These are phyloP conservation scores for Gryllus bimaculatus DNA, from an alignment of 1,140 invertebrate genomes.

Conservation along the genomic window DNA sequence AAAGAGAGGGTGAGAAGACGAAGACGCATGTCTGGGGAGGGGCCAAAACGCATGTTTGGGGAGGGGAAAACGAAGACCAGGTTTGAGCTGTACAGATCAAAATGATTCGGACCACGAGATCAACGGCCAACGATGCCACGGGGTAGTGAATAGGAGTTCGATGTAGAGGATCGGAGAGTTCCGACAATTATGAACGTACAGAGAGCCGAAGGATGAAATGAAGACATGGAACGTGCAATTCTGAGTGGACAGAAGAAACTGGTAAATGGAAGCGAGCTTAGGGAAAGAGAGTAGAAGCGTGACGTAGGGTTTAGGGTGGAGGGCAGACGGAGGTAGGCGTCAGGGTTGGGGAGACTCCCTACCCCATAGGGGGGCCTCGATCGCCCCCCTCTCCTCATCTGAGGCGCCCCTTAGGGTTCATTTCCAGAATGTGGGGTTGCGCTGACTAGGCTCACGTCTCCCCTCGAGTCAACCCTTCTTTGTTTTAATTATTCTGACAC, in stretches of 20 bases:
- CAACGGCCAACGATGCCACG: too few species aligned
- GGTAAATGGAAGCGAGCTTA: neutral
- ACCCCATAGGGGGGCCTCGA: neutral
- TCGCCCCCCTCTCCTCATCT: neutral
- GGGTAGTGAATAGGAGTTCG: too few species aligned
- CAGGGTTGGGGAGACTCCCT: neutral
- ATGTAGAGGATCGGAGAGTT: too few species aligned
- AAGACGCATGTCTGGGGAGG: too few species aligned
- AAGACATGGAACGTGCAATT: too few species aligned
- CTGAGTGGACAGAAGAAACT: neutral
- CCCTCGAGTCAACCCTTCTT: neutral
- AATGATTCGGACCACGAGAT: too few species aligned
- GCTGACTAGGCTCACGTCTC: neutral
- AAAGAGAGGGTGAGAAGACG: neutral
- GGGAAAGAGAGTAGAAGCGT: neutral
- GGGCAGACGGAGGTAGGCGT: neutral
- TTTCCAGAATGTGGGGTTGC: neutral
- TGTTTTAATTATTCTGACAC: conserved; percentile 5
- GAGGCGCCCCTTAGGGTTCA: neutral
- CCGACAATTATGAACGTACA: too few species aligned
- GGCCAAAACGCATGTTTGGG: too few species aligned
- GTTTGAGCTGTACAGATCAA: too few species aligned
- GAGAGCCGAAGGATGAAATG: too few species aligned
- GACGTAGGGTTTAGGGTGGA: neutral
- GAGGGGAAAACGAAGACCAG: too few species aligned